Base-by-base conservation (phyloP, 2,888 invertebrate genomes). In the Zaprionus lineosus region DNA sequence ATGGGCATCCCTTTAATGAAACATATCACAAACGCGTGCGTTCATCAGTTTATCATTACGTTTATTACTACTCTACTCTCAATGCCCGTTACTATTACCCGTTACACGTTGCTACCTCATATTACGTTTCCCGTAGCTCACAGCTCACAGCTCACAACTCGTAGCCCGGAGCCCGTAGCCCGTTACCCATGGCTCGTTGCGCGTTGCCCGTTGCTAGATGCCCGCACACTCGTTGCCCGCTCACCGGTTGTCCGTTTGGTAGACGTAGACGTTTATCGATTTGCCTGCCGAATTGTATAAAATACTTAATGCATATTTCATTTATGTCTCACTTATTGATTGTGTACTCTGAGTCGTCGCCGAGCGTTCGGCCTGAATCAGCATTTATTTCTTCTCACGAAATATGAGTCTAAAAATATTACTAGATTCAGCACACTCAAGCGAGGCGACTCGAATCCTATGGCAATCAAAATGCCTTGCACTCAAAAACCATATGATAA, bases 231-330 rank as follows among this genome's bases (percentile, higher is more conserved):
- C n/a, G n/a, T n/a, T n/a, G n/a, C n/a, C n/a, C n/a, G n/a, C n/a
- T n/a, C n/a, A n/a, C n/a, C n/a, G n/a, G n/a, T n/a, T n/a, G n/a
- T n/a, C n/a, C n/a, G n/a, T n/a, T n/a, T n/a, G n/a, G n/a, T n/a
- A n/a, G n/a, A n/a, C n/a, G n/a, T 57, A 43, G 75, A 48, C 64
- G 36, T 57, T 83, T 81, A 81, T 81, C 81, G 81, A 82, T 82
- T 83, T 83, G 74, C 55, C 61, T 60, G 69, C 69, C 75, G 31
- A 69, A 72, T 60, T 66, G 56, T 69, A 52, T 15, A 55, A 69
- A 67, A 64, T 62, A 28, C 12, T 39, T 62, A 29, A 52, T 55
- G 55, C 53, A 63, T 66, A 66, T 56, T 65, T 71, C 15, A 43
- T 55, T 36, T 18, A 31, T 16, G 28, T n/a, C 69, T 63, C 62